These are phyloP conservation scores for Antitype chi DNA, from an alignment of 2,888 invertebrate genomes.

Conservation along the genomic window DNA sequence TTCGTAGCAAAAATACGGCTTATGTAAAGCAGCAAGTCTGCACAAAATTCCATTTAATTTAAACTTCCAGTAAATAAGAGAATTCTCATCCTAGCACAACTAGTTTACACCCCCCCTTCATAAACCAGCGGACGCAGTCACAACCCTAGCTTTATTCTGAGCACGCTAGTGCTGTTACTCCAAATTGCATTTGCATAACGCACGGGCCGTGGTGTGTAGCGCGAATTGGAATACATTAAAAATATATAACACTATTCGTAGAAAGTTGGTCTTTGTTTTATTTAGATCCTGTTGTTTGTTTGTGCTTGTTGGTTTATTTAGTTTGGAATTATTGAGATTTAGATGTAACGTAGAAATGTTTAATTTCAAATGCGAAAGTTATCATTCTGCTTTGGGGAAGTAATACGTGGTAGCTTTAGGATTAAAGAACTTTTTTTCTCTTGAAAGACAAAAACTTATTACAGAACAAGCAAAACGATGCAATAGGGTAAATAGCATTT, in stretches of 20 bases:
- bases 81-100: constrained; percentile 1
- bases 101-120: constrained; percentile 24
- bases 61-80: constrained; percentile 8
- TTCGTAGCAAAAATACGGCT: background rate
- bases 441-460: background rate
- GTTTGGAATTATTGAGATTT: background rate
- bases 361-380: background rate
- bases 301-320: background rate
- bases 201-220: constrained; percentile 67
- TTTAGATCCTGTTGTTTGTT: constrained; percentile 18
- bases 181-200: constrained; percentile 89
- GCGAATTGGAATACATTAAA: constrained; percentile 71
- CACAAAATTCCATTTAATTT: background rate
- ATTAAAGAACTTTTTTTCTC: background rate
- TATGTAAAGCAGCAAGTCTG: background rate
- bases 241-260: constrained; percentile 56
- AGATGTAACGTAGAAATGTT: background rate
- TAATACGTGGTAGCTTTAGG: background rate
- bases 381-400: background rate
- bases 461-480: background rate
- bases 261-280: constrained; percentile 43
- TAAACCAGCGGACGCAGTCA: constrained; percentile 20
- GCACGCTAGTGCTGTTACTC: constrained; percentile 77
- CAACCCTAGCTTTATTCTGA: constrained; percentile 49
- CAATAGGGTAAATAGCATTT: no score